Base-by-base conservation (phyloP, 2,888 invertebrate genomes). In the Drosophila atripex region DNA sequence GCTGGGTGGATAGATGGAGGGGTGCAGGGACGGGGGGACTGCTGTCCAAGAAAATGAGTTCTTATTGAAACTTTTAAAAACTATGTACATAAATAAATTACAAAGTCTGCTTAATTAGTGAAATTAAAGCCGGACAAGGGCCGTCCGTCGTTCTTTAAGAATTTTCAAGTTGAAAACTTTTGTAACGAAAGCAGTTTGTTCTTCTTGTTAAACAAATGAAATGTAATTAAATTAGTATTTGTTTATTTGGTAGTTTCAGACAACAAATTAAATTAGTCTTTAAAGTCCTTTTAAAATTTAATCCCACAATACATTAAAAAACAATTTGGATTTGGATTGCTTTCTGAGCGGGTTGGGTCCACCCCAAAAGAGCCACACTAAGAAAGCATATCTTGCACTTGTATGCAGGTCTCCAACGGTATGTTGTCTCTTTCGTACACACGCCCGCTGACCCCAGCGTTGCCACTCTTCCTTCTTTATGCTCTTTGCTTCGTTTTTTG, bases 391-490 rank as follows among this genome's bases (percentile, higher is more conserved):
- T 47, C 64, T 61, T 61, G 47, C 30, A 39, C 16, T 61, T 9
- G 21, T 46, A 61, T 46, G 45, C 47, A 41, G 64, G 55, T 32
- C 47, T 30, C 30, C 30, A 32, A 5, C 8, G 32, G 12, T 18
- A 4, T 7, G 66, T 53, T 54, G 16, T 47, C 80, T 69, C 80
- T 58, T 47, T 84, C 56, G 45, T 65, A 53, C 68, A 11, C 61
- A 25, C 12, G 18, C 43, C 14, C 25, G 39, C 16, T 21, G 54
- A 14, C 59, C 35, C 51, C 66, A 63, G 80, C 55, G 80, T 65
- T 86, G 86, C 88, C 88, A 86, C 72, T 39, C 47, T 61, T 61
- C 57, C 68, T 47, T 64, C 28, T 52, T 49, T 53, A 51, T 65
- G 23, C 30, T 64, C 30, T 64, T 50, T 32, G 16, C 28, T 49